A percentile compares a stretch with the other conserved stretches of the same genome.
phyloP scores from a whole-genome alignment of 2,113 vertebrate genomes.

The Misgurnus mizolepis region DNA sequence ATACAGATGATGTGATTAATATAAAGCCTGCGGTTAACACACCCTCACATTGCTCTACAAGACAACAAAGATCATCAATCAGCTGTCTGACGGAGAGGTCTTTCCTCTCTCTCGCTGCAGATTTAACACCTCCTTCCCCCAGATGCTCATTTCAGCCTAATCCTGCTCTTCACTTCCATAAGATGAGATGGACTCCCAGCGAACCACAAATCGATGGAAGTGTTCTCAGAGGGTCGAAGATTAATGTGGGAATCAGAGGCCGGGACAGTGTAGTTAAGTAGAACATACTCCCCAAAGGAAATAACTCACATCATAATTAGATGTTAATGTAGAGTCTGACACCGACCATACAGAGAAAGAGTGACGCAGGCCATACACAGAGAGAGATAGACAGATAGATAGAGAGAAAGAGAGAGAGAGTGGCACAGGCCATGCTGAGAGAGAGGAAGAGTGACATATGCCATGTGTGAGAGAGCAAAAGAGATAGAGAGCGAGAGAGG shows the following conservation, averaged over 20 bases:
- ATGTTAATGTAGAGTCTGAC: conserved; percentile 56
- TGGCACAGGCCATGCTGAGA: neutral
- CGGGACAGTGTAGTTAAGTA: conserved; percentile 57
- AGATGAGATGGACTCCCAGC: conserved; percentile 56
- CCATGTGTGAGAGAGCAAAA: no score
- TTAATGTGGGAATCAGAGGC: conserved; percentile 59
- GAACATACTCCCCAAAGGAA: conserved; percentile 57
- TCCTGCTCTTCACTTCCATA: conserved; percentile 50
- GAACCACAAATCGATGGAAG: conserved; percentile 56
- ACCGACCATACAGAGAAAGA: conserved; percentile 6
- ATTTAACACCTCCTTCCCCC: conserved; percentile 37
- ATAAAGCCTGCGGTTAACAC: no score
- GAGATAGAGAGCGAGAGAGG: no score
- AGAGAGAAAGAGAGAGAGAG: no score
- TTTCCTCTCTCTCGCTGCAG: neutral
- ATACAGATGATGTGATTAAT: no score
- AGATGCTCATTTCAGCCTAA: conserved; percentile 50
- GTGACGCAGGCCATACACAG: neutral
- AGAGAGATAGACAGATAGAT: neutral
- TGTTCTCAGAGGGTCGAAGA: conserved; percentile 52
- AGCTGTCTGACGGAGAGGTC: neutral
- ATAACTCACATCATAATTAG: conserved; percentile 62
- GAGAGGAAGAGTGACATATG: neutral
- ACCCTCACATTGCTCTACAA: neutral
- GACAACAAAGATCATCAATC: neutral